Evolutionary conservation across 2,888 invertebrate genomes (phyloP).

Genomic region (Alloscopus bannaensis): DNA sequence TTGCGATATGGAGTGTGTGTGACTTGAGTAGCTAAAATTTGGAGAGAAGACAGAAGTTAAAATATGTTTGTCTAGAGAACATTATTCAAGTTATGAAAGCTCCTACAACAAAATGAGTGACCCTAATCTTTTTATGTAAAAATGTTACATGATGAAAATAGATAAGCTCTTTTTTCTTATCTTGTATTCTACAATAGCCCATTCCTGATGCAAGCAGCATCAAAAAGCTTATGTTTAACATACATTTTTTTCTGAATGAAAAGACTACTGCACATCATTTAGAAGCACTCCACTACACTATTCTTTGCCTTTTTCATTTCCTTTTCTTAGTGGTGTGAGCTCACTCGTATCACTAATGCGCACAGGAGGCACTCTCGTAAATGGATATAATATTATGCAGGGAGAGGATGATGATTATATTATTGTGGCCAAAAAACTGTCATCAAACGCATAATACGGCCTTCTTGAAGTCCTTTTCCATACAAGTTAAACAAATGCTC

Average conservation of each 20-base stretch:
- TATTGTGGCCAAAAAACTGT: slow-evolving; percentile 24
- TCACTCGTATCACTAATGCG: not conserved
- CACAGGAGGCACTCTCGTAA: not conserved
- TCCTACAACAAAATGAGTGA: not conserved
- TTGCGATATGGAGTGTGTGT: too few relatives aligned
- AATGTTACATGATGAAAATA: not conserved
- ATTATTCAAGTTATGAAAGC: slow-evolving; percentile 1
- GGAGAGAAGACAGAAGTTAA: not conserved
- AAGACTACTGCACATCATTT: too few relatives aligned
- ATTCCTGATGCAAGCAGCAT: not conserved
- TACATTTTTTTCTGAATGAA: not conserved
- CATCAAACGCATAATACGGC: too few relatives aligned
- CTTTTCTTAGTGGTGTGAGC: slow-evolving; percentile 6
- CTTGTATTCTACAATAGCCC: not conserved
- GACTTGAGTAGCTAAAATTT: slow-evolving; percentile 8
- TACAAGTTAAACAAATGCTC: too few relatives aligned
- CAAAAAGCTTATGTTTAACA: too few relatives aligned
- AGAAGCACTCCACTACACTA: too few relatives aligned
- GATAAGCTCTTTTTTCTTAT: not conserved
- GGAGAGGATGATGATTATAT: slow-evolving; percentile 3
- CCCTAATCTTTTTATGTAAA: slow-evolving; percentile 12
- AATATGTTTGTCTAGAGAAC: not conserved
- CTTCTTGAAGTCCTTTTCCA: too few relatives aligned
- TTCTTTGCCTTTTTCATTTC: slow-evolving; percentile 1
- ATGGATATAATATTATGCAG: not conserved